Evolutionary conservation across 2,797 vertebrate species (phyloP), one percentile per base, ranked within the genome.

Genomic region (Periophthalmus magnuspinnatus): DNA sequence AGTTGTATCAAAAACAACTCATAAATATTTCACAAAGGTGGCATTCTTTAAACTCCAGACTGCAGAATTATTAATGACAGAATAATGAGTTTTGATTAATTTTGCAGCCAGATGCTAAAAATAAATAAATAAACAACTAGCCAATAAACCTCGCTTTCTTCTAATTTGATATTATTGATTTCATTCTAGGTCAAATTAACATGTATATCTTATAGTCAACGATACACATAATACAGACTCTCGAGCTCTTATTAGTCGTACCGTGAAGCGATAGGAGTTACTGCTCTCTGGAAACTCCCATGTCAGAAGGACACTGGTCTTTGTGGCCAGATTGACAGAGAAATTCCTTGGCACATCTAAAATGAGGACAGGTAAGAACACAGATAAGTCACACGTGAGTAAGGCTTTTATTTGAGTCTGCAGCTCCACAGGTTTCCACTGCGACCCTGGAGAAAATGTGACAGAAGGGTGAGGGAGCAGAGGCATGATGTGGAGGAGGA

Each of bases 311-410:
- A 99, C 96, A 0, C 97, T 98, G 0, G 97, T 99, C 92, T 96
- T 98, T n/a, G 95, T 99, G 60, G 96, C 94, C 94, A 98, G 94
- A 86, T 97, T 98, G 87, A 99, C 97, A 19, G 95, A 98, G 90
- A 99, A 99, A 90, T 99, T 99, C 89, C 97, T 97, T 1, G 97
- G 97, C 1, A 98, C 96, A 90, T 97, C 97, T 99, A 91, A 38
- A 78, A 78, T 54, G 86, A 88, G 86, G 68, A 84, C 84, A 83
- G 58, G 66, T 82, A 75, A 74, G 77, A 78, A 5, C 7, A 62
- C 14, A 66, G n/a, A 41, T 41, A 22, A 61, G 52, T 81, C 67
- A 82, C 21, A 52, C 0, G 5, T 9, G 13, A 16, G 47, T 45
- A 81, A 78, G 52, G 2, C 4, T 71, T 83, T 76, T 6, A 71